Percentiles rank a stretch among this genome's conserved stretches.
Conservation (phyloP, 1,140 invertebrate genomes). For the Pachypeltis micranthus region DNA sequence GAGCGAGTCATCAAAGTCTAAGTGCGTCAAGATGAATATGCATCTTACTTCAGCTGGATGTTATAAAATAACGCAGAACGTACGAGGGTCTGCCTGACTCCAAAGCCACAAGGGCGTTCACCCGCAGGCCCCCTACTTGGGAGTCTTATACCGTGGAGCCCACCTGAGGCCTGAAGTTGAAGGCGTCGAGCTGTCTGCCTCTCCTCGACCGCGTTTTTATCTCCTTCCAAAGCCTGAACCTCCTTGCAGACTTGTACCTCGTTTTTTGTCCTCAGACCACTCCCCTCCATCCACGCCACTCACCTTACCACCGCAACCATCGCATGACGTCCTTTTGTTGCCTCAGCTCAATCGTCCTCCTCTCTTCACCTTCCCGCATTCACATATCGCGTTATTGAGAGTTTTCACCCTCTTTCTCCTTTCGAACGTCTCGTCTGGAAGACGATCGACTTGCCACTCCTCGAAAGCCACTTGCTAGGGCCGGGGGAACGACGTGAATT, state of each 20-base stretch:
- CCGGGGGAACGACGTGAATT: not conserved
- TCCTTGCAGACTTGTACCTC: not conserved
- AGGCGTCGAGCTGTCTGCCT: conserved; percentile 4
- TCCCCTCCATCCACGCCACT: no score
- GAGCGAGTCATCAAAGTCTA: no score
- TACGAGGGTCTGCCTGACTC: no score
- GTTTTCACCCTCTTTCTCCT: not conserved
- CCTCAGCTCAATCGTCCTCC: no score
- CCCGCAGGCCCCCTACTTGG: not conserved
- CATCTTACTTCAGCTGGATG: no score
- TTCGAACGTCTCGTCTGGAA: not conserved
- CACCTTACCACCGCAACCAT: no score
- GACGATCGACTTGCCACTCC: no score
- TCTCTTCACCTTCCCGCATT: no score
- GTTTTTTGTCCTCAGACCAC: not conserved
- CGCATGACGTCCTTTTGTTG: no score
- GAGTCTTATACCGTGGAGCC: not conserved
- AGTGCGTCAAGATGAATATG: no score
- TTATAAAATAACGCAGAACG: no score
- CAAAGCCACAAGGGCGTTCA: not conserved
- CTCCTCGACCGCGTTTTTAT: not conserved
- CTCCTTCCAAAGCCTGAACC: not conserved
- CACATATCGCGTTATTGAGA: no score
- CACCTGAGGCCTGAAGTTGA: conserved; percentile 5
- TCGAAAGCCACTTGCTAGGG: not conserved